Percentiles rank a stretch among this genome's conserved stretches.
phyloP scores from a whole-genome alignment of 2,113 vertebrate species.

The Mesembrinibis cayennensis region DNA sequence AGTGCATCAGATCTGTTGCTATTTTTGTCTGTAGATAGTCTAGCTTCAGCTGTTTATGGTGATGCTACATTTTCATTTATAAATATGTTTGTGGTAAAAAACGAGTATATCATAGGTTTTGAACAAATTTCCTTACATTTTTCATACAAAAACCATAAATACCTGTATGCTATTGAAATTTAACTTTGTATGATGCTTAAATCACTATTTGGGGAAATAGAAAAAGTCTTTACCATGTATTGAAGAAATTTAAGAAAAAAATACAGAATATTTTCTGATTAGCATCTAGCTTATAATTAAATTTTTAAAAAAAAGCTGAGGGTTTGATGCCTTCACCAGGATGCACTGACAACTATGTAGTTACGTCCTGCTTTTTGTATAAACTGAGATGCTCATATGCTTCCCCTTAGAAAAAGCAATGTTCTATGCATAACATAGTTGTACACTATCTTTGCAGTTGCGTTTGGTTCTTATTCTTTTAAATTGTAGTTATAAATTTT shows the following conservation, averaged over 20 bases:
- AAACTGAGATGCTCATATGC: constrained; percentile 87
- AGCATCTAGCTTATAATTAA: constrained; percentile 82
- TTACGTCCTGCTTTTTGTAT: constrained; percentile 89
- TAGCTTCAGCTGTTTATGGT: constrained; percentile 93
- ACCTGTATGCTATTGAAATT: constrained; percentile 94
- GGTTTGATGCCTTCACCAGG: constrained; percentile 78
- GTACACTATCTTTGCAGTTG: constrained; percentile 89
- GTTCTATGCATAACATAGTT: constrained; percentile 95
- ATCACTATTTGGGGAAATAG: constrained; percentile 87
- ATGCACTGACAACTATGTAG: constrained; percentile 88
- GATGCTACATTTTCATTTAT: constrained; percentile 86
- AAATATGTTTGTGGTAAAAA: constrained; percentile 96
- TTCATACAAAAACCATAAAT: constrained; percentile 88
- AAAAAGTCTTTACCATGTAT: constrained; percentile 84
- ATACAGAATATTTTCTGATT: constrained; percentile 81
- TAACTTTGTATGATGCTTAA: constrained; percentile 95
- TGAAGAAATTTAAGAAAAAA: constrained; percentile 81
- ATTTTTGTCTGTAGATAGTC: constrained; percentile 96
- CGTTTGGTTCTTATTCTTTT: constrained; percentile 78
- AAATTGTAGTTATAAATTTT: constrained; percentile 78
- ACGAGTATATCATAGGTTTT: constrained; percentile 91
- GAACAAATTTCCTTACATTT: constrained; percentile 89
- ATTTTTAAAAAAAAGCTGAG: constrained; percentile 75
- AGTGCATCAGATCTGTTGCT: constrained; percentile 91
- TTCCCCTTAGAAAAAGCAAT: constrained; percentile 92